These are phyloP conservation scores for Ceyx melanurus DNA, from an alignment of 2,113 vertebrate genomes.

Conservation along the genomic window DNA sequence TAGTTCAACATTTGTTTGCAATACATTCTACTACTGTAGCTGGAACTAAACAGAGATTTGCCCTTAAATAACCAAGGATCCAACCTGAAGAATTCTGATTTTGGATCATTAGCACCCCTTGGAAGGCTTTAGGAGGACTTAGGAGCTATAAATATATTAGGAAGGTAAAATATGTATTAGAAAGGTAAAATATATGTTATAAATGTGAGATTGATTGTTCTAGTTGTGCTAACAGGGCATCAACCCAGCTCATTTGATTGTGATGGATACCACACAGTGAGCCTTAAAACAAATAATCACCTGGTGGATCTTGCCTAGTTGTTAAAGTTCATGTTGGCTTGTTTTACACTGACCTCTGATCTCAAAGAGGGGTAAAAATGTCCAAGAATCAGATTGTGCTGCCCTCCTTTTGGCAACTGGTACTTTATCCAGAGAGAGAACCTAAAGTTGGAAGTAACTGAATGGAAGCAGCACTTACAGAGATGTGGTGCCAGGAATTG, in stretches of 20 bases:
- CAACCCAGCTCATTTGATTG: not conserved
- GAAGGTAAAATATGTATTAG: rapidly evolving
- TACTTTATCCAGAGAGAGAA: not conserved
- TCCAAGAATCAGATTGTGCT: not conserved
- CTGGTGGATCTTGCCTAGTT: not conserved
- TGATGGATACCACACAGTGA: not conserved
- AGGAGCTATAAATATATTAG: rapidly evolving
- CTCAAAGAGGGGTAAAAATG: not conserved
- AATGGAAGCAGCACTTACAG: not conserved
- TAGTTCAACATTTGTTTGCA: not conserved
- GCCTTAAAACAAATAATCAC: not conserved
- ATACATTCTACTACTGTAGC: not conserved
- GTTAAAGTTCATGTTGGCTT: not conserved
- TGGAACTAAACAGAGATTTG: not conserved
- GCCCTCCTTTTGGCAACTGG: not conserved
- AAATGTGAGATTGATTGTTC: not conserved
- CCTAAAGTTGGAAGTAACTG: not conserved
- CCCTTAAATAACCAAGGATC: not conserved
- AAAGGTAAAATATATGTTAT: rapidly evolving
- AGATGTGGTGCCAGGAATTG: not conserved
- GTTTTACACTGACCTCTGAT: not conserved
- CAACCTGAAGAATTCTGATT: not conserved
- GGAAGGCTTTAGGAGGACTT: not conserved
- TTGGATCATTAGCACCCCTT: not conserved
- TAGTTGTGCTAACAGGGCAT: not conserved